These are phyloP conservation scores for Nebria salina DNA, from an alignment of 2,888 invertebrate genomes.

Conservation along the genomic window DNA sequence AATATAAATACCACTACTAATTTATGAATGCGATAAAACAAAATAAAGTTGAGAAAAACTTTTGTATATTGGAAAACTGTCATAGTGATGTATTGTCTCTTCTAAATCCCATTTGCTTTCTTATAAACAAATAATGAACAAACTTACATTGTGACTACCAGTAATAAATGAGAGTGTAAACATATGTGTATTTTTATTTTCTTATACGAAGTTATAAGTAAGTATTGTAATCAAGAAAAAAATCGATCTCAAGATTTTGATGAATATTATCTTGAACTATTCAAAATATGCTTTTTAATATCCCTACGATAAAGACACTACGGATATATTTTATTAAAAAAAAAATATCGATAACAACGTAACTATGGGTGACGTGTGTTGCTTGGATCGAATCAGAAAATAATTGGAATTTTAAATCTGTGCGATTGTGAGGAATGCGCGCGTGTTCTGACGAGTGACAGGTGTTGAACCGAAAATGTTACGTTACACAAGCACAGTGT, in stretches of 20 bases:
- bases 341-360: background rate
- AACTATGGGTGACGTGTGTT: background rate
- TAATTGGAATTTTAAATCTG: constrained; percentile 28
- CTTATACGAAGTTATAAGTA: no score
- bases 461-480: constrained; percentile 35
- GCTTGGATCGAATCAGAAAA: background rate
- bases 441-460: constrained; percentile 40
- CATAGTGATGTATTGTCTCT: no score
- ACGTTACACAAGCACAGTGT: constrained; percentile 27
- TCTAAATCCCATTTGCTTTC: no score
- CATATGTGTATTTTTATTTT: background rate
- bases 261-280: no score
- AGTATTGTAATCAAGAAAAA: no score
- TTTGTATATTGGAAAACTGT: background rate
- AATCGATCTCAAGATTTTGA: no score
- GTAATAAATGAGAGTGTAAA: background rate
- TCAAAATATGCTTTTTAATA: no score
- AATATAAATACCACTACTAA: background rate
- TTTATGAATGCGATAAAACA: background rate
- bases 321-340: no score
- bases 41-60: background rate
- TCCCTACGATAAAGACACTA: no score
- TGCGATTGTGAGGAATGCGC: constrained; percentile 37
- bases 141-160: background rate
- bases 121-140: no score